Evolutionary conservation across 2,888 invertebrate genomes (phyloP), one percentile per base, ranked within the genome.

Genomic region (Drosophila pullipes): DNA sequence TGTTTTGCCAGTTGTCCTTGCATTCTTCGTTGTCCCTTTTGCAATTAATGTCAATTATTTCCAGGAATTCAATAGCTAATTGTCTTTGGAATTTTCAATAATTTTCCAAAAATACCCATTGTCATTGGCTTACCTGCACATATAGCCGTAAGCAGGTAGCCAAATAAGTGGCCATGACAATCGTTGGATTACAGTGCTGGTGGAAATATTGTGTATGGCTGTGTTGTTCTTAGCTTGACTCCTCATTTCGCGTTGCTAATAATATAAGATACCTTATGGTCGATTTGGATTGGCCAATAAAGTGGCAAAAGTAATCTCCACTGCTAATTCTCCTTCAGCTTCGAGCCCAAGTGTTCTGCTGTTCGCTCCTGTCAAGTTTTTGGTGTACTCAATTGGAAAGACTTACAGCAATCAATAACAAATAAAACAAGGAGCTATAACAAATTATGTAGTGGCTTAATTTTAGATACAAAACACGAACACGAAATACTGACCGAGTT

Each of bases 401-500:
- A 68, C 71, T 67, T 69, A 41, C 53, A 54, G 33, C 72, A 91
- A 87, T 91, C 90, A 90, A 87, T 91, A 87, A 75, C 75, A 74
- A 68, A 70, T 70, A 77, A 68, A 78, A 72, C 75, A 64, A 64
- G 69, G 69, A 79, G 76, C 80, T 72, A 67, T 61, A 76, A 69
- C 69, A 72, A 70, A 78, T 86, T 75, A 74, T 89, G 70, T 69
- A 83, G 84, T 78, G 72, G 61, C 85, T 77, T 88, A 90, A 85
- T 77, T 91, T 89, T 88, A 87, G 88, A 70, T 33, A 66, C 54
- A 33, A 68, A 67, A 76, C 83, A 82, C 80, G 76, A 82, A 82
- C 78, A 72, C 67, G 60, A 83, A 55, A 53, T 68, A 55, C 75
- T 87, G 85, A 88, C 86, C 91, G 86, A 89, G 73, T 91, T 87